Base-by-base conservation (phyloP, 1,140 invertebrate genomes). In the Drosophila nebulosa region DNA sequence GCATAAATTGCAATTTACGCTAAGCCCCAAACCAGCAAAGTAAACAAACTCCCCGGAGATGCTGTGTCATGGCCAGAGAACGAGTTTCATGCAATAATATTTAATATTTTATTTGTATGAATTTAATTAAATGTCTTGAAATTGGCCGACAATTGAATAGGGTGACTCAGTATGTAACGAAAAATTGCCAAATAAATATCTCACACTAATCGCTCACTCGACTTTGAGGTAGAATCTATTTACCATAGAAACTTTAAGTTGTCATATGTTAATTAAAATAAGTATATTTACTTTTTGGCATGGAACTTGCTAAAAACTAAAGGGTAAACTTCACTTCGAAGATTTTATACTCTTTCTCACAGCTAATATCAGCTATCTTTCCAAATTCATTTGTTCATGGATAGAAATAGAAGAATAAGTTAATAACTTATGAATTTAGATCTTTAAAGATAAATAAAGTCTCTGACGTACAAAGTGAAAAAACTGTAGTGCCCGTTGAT, bases 1-100 rank as follows among this genome's bases (percentile, higher is more conserved):
- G 65, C 79, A 79, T 85, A 79, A 89, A 85, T 80, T 85, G 78
- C 74, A 81, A 81, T 77, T 74, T 81, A 75, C 64, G 77, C 66
- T 75, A 89, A 85, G 78, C 80, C 64, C 14, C 16, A 46, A 10
- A 32, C 77, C 65, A 64, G 67, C 52, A 62, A 62, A 56, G 50
- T 51, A 53, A 69, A 63, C 60, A 57, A 78, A 71, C 62, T 71
- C 52, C 65, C 68, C 30, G 30, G 9, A 12, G 30, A 32, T 60
- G 58, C 58, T 53, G 51, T 36, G 57, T 26, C 7, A 56, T 63
- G 64, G 50, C 55, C 56, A 21, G 21, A 12, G 36, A 88, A 85
- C 85, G 51, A 63, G 85, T 89, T 89, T 74, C 30, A 16, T 57
- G 72, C 64, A 72, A 69, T 73, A 77, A 79, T 61, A 65, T 79